Evolutionary conservation across 2,113 vertebrate species (phyloP).

Genomic region (Oncorhynchus gorbuscha): DNA sequence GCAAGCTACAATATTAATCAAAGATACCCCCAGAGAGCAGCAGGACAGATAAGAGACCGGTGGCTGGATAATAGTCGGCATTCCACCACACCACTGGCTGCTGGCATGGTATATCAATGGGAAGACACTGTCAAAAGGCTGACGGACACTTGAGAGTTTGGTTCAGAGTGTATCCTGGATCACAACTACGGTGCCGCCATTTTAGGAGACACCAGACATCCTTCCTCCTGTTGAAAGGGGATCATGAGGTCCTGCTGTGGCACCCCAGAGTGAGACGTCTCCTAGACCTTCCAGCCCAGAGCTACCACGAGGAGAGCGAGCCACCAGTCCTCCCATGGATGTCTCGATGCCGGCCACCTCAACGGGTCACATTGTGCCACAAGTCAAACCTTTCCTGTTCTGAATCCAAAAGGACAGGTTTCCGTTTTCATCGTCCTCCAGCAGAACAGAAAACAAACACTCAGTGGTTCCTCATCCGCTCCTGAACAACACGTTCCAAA

Average conservation of each 20-base stretch:
- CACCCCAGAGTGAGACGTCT: constrained; percentile 15
- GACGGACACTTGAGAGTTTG: constrained; percentile 25
- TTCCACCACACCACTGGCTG: constrained; percentile 14
- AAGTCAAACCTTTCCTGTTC: constrained; percentile 19
- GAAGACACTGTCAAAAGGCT: constrained; percentile 31
- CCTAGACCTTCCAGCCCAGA: constrained; percentile 42
- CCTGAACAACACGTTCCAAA: not conserved
- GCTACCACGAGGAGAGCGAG: constrained; percentile 34
- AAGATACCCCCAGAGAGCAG: constrained; percentile 40
- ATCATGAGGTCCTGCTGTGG: constrained; percentile 64
- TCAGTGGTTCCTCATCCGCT: not conserved
- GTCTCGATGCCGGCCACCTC: constrained; percentile 36
- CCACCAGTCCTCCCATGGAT: constrained; percentile 40
- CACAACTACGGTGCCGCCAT: not conserved
- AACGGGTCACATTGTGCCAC: constrained; percentile 26
- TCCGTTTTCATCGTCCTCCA: not conserved
- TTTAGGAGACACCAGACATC: not conserved
- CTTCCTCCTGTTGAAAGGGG: constrained; percentile 56
- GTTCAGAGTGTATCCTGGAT: not conserved
- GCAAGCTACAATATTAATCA: constrained; percentile 31
- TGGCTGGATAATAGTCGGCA: constrained; percentile 24
- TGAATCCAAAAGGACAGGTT: constrained; percentile 11
- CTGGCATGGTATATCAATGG: not conserved
- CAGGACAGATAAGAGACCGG: not conserved
- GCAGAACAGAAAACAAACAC: not conserved